phyloP scores from a whole-genome alignment of 2,888 invertebrate species.

The Macaria liturata region DNA sequence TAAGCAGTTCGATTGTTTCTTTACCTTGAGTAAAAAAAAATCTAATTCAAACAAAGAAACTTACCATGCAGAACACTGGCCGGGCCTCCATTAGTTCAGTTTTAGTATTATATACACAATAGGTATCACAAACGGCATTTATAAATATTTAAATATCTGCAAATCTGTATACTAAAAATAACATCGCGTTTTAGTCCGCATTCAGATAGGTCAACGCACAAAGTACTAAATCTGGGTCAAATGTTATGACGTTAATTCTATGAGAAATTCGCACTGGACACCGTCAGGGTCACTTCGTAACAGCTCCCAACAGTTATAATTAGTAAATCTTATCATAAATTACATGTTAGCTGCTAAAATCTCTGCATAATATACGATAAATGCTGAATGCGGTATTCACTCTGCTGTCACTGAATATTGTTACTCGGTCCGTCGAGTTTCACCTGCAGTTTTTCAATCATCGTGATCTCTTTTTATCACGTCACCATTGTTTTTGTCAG shows the following conservation, averaged over 20 bases:
- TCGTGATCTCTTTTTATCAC: slow-evolving; percentile 51
- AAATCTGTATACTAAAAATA: slow-evolving; percentile 81
- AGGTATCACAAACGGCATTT: slow-evolving; percentile 64
- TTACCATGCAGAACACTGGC: slow-evolving; percentile 56
- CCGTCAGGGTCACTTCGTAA: slow-evolving; percentile 23
- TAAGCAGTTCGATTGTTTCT: too few relatives aligned
- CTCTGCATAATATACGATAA: slow-evolving; percentile 32
- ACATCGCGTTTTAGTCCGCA: slow-evolving; percentile 76
- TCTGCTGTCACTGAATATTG: slow-evolving; percentile 54
- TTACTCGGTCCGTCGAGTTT: slow-evolving; percentile 53
- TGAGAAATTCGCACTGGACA: slow-evolving; percentile 40
- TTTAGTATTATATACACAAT: slow-evolving; percentile 46
- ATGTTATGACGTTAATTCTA: slow-evolving; percentile 64
- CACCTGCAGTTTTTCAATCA: slow-evolving; percentile 54
- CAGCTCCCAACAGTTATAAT: slow-evolving; percentile 40
- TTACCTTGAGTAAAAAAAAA: too few relatives aligned
- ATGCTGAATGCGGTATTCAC: slow-evolving; percentile 70
- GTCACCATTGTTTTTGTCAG: slow-evolving; percentile 49
- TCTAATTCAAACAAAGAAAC: slow-evolving; percentile 65
- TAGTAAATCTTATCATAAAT: slow-evolving; percentile 36
- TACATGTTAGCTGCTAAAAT: slow-evolving; percentile 47
- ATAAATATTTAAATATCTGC: slow-evolving; percentile 82
- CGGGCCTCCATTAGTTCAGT: slow-evolving; percentile 51
- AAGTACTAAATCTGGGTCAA: slow-evolving; percentile 75
- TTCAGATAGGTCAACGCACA: slow-evolving; percentile 81